Evolutionary conservation across 2,113 vertebrate genomes (phyloP), one percentile per base, ranked within the genome.

Genomic region (Triplophysa siluroides): DNA sequence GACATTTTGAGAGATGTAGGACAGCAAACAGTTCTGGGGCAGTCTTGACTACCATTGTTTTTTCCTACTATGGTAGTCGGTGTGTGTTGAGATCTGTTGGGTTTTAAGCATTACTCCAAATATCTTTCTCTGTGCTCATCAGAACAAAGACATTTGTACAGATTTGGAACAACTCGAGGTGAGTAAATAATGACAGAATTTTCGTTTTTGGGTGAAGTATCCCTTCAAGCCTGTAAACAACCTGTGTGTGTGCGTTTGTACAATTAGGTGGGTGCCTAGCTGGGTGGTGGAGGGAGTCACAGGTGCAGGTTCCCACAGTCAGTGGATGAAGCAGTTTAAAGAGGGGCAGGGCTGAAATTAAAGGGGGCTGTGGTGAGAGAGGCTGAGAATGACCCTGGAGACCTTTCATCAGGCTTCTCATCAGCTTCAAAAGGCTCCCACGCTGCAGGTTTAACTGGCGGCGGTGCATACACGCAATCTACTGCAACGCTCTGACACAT

Each of bases 291-390:
- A 71, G 84, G 84, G 77, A 89, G 85, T 82, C 87, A 90, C 88
- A 93, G 91, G 92, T 93, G 88, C 85, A 89, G 87, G 81, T 92
- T 92, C 91, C 90, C 93, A 93, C 88, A 86, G 87, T 81, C 85
- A 81, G 85, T 79, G 73, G 83, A 61, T 81, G 75, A 82, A 62
- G 76, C 76, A 70, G 65, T 83, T 69, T 63, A 83, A 78, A 60
- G 78, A 61, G 76, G 60, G 85, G 83, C 82, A 83, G 88, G 69
- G 56, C 78, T 84, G 62, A 88, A 89, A 88, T 86, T 84, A 87
- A 65, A 80, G 76, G 72, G 78, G 84, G 85, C 83, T 87, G 83
- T 84, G 89, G 86, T 88, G 88, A 90, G 88, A 87, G 88, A 88
- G 88, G 87, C 86, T 43, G 23, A 87, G 86, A 87, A 52, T 86